phyloP scores from a whole-genome alignment of 1,140 invertebrate genomes.

The Lucilia sericata region DNA sequence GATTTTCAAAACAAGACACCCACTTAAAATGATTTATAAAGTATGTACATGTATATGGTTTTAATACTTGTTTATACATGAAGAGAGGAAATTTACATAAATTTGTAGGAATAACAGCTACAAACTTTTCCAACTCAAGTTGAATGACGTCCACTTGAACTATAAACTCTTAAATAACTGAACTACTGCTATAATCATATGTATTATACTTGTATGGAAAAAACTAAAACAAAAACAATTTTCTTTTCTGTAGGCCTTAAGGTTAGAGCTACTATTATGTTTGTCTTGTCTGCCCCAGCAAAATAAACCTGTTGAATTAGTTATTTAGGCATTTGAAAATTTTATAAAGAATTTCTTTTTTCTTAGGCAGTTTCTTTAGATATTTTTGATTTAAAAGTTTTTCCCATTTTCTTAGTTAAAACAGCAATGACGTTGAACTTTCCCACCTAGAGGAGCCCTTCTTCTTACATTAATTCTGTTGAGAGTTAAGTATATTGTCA shows the following conservation, averaged over 20 bases:
- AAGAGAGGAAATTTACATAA: background rate
- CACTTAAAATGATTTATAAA: too few species aligned
- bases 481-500: too few species aligned
- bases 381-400: too few species aligned
- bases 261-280: background rate
- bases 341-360: background rate
- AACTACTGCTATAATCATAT: background rate
- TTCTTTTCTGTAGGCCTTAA: background rate
- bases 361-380: background rate
- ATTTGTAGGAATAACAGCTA: background rate
- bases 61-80: too few species aligned
- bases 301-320: background rate
- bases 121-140: background rate
- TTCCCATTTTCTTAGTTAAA: background rate
- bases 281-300: background rate
- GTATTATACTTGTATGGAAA: background rate
- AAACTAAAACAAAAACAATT: background rate
- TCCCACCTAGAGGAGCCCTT: background rate
- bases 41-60: too few species aligned
- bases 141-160: conserved; percentile 10
- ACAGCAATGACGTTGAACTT: conserved; percentile 5
- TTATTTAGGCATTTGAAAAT: background rate
- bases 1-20: too few species aligned
- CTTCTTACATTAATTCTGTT: background rate
- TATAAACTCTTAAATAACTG: background rate